Evolutionary conservation across 2,888 invertebrate genomes (phyloP).

Genomic region (Thysanoteuthis rhombus): DNA sequence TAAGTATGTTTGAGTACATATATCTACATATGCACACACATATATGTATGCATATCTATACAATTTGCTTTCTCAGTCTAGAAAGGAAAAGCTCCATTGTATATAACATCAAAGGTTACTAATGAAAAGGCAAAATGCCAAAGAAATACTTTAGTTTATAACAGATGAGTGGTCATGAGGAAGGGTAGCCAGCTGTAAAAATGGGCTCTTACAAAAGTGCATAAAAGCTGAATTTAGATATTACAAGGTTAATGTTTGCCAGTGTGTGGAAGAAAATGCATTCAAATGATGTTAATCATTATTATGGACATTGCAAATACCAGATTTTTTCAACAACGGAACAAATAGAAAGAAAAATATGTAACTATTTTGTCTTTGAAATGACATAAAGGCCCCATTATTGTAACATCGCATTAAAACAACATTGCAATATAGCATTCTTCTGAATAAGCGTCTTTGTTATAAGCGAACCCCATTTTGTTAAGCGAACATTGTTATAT

Average conservation of each 20-base stretch:
- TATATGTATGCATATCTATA: neutral
- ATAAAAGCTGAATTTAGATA: neutral
- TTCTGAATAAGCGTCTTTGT: neutral
- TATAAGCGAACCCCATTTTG: neutral
- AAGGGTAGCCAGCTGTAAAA: neutral
- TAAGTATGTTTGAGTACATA: neutral
- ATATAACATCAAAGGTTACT: neutral
- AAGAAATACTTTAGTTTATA: constrained; percentile 12
- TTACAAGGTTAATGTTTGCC: neutral
- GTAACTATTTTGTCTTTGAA: neutral
- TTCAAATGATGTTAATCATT: neutral
- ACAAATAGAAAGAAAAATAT: neutral
- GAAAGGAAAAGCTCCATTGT: neutral
- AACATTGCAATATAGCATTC: neutral
- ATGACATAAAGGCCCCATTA: too few species aligned
- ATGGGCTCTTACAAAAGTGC: neutral
- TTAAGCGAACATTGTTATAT: neutral
- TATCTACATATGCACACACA: neutral
- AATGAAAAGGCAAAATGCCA: neutral
- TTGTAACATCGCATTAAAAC: neutral
- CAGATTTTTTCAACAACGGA: neutral
- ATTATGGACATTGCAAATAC: neutral
- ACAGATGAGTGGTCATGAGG: neutral
- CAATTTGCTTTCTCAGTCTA: neutral
- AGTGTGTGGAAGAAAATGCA: neutral